phyloP scores from a whole-genome alignment of 2,113 vertebrate species.

The Dermatemys mawii region DNA sequence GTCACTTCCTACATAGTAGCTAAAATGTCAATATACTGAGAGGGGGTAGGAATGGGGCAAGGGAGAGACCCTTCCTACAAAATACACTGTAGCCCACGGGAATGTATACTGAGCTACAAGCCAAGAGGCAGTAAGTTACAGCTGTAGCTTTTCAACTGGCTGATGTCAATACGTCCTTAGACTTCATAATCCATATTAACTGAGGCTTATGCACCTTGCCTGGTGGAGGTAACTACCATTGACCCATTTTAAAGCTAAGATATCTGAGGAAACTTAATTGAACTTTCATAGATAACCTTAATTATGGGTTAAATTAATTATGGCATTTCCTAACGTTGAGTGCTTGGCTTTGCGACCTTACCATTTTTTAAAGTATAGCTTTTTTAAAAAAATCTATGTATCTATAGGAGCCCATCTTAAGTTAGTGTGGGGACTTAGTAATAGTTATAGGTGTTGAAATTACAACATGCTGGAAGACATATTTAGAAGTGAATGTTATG shows the following conservation, averaged over 20 bases:
- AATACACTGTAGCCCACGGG: too few species aligned
- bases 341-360: constrained; percentile 16
- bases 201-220: not conserved
- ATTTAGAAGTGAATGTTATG: not conserved
- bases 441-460: not conserved
- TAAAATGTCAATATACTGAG: not conserved
- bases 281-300: not conserved
- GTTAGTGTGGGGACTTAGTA: not conserved
- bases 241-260: not conserved
- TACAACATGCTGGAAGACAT: not conserved
- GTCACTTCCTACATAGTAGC: not conserved
- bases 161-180: not conserved
- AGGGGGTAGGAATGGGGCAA: not conserved
- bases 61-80: not conserved
- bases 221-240: not conserved
- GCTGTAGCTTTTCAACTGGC: not conserved
- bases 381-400: not conserved
- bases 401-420: not conserved
- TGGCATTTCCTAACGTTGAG: constrained; percentile 16
- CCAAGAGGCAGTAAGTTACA: not conserved
- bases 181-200: not conserved
- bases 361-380: not conserved
- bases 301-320: too few species aligned
- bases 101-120: not conserved
- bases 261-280: not conserved